Percentiles rank a stretch among this genome's conserved stretches.
Conservation (phyloP, 2,113 vertebrate genomes). For the Myxocyprinus asiaticus region DNA sequence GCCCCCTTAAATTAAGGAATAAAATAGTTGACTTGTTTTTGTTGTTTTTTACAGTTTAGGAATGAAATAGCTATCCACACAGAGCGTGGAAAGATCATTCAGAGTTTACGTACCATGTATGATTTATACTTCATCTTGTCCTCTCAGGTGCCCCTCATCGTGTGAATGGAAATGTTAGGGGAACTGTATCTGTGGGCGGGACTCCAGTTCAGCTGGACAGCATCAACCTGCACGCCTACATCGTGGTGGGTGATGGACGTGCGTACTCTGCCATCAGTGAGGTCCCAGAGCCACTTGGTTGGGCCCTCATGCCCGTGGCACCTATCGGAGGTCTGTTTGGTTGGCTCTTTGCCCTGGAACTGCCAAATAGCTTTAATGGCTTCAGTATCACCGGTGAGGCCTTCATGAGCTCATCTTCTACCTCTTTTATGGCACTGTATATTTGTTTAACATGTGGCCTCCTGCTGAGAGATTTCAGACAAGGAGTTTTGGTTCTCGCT, state of each 20-base stretch:
- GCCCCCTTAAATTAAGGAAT: too few relatives aligned
- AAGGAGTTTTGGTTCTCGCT: slow-evolving; percentile 14
- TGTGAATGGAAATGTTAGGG: slow-evolving; percentile 92
- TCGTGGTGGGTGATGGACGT: slow-evolving; percentile 90
- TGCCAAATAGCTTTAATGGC: slow-evolving; percentile 85
- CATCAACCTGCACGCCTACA: slow-evolving; percentile 89
- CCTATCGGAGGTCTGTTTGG: slow-evolving; percentile 89
- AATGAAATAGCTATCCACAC: too few relatives aligned
- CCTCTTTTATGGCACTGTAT: slow-evolving; percentile 54
- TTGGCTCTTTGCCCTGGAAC: slow-evolving; percentile 94
- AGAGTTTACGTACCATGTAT: too few relatives aligned
- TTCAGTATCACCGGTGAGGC: slow-evolving; percentile 86
- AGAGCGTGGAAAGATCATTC: too few relatives aligned
- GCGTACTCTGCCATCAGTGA: slow-evolving; percentile 91
- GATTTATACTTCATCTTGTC: not conserved
- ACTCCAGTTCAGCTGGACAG: slow-evolving; percentile 71
- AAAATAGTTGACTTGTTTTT: too few relatives aligned
- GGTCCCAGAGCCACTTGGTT: slow-evolving; percentile 82
- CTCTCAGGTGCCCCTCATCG: slow-evolving; percentile 86
- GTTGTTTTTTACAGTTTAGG: too few relatives aligned
- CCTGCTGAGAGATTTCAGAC: slow-evolving; percentile 41
- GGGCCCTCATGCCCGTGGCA: slow-evolving; percentile 85
- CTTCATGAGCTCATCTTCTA: slow-evolving; percentile 47
- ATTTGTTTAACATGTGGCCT: slow-evolving; percentile 50
- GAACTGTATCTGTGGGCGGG: slow-evolving; percentile 79